Base-by-base conservation (phyloP, 2,113 vertebrate genomes). In the Nanorana parkeri region DNA sequence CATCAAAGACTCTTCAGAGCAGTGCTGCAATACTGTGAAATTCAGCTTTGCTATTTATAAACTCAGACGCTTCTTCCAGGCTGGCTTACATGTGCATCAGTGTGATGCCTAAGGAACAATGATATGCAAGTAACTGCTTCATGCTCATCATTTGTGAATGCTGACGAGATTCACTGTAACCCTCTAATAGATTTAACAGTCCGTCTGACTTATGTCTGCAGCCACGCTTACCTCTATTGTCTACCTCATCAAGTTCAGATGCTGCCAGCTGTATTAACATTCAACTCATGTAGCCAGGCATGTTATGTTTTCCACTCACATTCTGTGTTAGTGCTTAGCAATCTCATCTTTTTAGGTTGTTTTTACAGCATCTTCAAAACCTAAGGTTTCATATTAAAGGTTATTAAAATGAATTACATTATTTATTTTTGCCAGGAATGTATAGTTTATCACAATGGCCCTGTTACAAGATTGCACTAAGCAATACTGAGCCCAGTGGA, bases 111-210 rank as follows among this genome's bases (percentile, higher is more conserved):
- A 61, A 56, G 29, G 72, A 75, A 21, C 29, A 29, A 23, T 75
- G 60, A 75, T 75, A 75, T 75, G 58, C 72, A n/a, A 75, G 72
- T 36, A 41, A 75, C 28, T 21, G 71, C 54, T 36, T 56, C 21
- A 29, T 75, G 72, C 72, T 61, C 56, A 75, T 75, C 58, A 29
- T 61, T 60, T 60, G 55, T 75, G 56, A 61, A 20, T 32, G 29
- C 72, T 75, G 72, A 75, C 60, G 72, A 75, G 55, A 75, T 75
- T 75, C 72, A 75, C 72, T 75, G 72, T 75, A 75, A 75, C 72
- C 41, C 55, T 36, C 72, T 75, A 75, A 75, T 61, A 75, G 55
- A 75, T 75, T 60, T 75, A 75, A n/a, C 54, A 75, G 72, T 75
- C 72, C 21, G 55, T 56, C n/a, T 36, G 72, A 56, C 72, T 75